Percentiles rank a stretch among this genome's conserved stretches.
Conservation (phyloP, 2,888 invertebrate genomes). For the Melanchra persicariae region DNA sequence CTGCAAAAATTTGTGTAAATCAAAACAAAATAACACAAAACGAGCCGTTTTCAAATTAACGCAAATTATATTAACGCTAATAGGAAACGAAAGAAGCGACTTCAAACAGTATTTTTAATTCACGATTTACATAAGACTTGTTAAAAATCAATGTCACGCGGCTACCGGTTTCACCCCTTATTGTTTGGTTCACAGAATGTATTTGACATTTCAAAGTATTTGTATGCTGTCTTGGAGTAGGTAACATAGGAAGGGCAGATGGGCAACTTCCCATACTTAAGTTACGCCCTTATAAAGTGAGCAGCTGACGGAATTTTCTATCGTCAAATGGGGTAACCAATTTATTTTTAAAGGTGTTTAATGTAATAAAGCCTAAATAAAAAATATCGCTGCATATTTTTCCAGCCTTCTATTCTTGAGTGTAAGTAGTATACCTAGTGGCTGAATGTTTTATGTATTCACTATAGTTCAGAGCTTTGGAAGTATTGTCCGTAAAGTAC, state of each 20-base stretch:
- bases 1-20: conserved; percentile 19
- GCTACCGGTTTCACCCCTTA: conserved; percentile 39
- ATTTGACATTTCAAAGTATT: conserved; percentile 27
- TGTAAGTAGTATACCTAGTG: no score
- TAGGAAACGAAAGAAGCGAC: conserved; percentile 14
- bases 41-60: conserved; percentile 35
- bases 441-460: no score
- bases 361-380: background rate
- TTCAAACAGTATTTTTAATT: conserved; percentile 7
- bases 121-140: conserved; percentile 34
- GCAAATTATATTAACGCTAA: conserved; percentile 10
- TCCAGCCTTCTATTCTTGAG: background rate
- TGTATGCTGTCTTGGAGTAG: conserved; percentile 33
- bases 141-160: conserved; percentile 50
- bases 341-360: conserved; percentile 17
- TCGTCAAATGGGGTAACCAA: conserved; percentile 29
- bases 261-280: conserved; percentile 37
- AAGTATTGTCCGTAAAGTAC: no score
- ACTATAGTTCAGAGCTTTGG: no score
- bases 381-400: conserved; percentile 1
- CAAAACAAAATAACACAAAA: conserved; percentile 9
- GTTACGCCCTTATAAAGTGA: conserved; percentile 23
- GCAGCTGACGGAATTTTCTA: conserved; percentile 54
- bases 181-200: conserved; percentile 11
- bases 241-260: no score